phyloP scores from a whole-genome alignment of 2,797 vertebrate species.

The Danio albolineatus region DNA sequence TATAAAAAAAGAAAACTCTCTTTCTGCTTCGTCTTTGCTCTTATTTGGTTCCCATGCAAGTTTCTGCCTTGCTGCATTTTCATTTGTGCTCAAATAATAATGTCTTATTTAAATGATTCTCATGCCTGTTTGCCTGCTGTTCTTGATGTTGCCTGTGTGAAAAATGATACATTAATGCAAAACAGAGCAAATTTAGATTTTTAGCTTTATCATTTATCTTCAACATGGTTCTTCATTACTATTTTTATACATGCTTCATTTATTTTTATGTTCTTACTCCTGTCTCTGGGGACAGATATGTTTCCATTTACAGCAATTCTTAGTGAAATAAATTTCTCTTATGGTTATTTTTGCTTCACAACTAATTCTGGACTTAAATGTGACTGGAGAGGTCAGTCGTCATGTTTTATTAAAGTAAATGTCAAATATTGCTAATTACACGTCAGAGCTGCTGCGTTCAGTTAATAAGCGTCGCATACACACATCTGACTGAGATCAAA shows the following conservation, averaged over 20 bases:
- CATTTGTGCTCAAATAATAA: not conserved
- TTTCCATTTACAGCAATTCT: not conserved
- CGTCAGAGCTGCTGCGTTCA: not conserved
- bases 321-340: not conserved
- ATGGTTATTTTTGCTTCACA: not conserved
- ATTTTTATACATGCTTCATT: not conserved
- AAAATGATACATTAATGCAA: not conserved
- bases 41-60: not conserved
- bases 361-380: not conserved
- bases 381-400: not conserved
- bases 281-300: not conserved
- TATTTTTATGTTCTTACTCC: not conserved
- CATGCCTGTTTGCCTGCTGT: not conserved
- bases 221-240: not conserved
- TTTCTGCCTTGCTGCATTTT: not conserved
- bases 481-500: not conserved
- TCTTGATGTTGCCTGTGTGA: not conserved
- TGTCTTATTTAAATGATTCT: not conserved
- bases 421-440: slow-evolving; percentile 11
- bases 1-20: no score
- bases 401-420: slow-evolving; percentile 7
- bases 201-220: not conserved
- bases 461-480: not conserved
- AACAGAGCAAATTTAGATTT: not conserved
- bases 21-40: no score